phyloP scores from a whole-genome alignment of 2,888 invertebrate genomes.

The Oxyscelio sp. region DNA sequence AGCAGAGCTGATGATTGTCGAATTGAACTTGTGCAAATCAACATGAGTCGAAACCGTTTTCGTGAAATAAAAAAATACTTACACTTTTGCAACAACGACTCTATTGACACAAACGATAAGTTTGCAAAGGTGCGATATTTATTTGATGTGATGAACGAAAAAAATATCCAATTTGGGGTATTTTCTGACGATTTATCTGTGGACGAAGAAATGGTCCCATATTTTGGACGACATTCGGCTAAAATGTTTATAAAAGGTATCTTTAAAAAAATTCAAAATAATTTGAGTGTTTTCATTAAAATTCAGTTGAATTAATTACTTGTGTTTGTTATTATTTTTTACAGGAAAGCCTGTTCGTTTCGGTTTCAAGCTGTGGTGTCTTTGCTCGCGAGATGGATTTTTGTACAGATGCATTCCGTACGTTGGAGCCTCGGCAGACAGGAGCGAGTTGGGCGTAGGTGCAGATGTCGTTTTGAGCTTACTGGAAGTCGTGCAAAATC shows the following conservation, averaged over 20 bases:
- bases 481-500: constrained; percentile 21
- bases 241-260: constrained; percentile 81
- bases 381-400: constrained; percentile 77
- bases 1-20: constrained; percentile 23
- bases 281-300: not conserved
- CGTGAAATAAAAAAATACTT: constrained; percentile 45
- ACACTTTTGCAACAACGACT: constrained; percentile 74
- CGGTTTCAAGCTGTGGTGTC: constrained; percentile 80
- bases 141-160: constrained; percentile 75
- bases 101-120: constrained; percentile 76
- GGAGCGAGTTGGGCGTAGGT: constrained; percentile 21
- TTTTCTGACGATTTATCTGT: constrained; percentile 77
- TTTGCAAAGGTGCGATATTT: constrained; percentile 78
- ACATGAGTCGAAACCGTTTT: constrained; percentile 30
- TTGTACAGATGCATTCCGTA: constrained; percentile 78
- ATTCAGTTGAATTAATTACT: not conserved
- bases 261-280: not conserved
- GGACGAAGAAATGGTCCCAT: constrained; percentile 78
- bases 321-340: not conserved
- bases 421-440: constrained; percentile 65
- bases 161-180: constrained; percentile 75
- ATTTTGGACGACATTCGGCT: constrained; percentile 79
- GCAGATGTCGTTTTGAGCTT: constrained; percentile 36
- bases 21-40: constrained; percentile 13
- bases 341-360: constrained; percentile 79